These are phyloP conservation scores for Hydrotaea cyrtoneurina DNA, from an alignment of 2,888 invertebrate species.

Conservation along the genomic window DNA sequence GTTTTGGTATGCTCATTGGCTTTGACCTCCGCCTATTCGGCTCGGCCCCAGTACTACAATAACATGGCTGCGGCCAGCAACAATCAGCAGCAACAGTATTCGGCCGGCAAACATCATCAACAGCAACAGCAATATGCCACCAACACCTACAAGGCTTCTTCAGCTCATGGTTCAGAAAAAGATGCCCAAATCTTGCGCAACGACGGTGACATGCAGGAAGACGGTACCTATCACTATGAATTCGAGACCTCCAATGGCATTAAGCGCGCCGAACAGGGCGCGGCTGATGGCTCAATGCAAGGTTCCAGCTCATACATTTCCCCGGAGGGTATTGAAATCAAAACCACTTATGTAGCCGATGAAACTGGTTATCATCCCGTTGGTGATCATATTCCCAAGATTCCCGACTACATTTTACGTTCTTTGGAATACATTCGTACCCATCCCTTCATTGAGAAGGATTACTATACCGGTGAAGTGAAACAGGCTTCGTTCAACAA, in stretches of 20 bases:
- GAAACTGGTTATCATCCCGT: conserved; percentile 76
- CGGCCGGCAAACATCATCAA: background rate
- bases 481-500: conserved; percentile 67
- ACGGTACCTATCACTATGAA: conserved; percentile 74
- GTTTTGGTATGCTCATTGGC: conserved; percentile 55
- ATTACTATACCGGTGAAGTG: conserved; percentile 73
- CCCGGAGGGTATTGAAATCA: conserved; percentile 74
- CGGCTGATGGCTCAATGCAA: conserved; percentile 72
- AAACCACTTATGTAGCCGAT: conserved; percentile 74
- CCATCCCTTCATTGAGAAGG: conserved; percentile 74
- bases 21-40: conserved; percentile 52
- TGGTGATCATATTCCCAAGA: conserved; percentile 76
- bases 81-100: conserved; percentile 39
- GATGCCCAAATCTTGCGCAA: conserved; percentile 72
- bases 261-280: conserved; percentile 71
- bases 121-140: conserved; percentile 15
- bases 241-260: conserved; percentile 77
- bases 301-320: conserved; percentile 75
- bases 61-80: conserved; percentile 18
- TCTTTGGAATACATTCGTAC: conserved; percentile 75
- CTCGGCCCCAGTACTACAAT: conserved; percentile 38
- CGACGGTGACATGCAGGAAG: conserved; percentile 70
- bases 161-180: conserved; percentile 64
- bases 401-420: conserved; percentile 74
- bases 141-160: conserved; percentile 8